Base-by-base conservation (phyloP, 2,113 vertebrate species). In the Elephas maximus region DNA sequence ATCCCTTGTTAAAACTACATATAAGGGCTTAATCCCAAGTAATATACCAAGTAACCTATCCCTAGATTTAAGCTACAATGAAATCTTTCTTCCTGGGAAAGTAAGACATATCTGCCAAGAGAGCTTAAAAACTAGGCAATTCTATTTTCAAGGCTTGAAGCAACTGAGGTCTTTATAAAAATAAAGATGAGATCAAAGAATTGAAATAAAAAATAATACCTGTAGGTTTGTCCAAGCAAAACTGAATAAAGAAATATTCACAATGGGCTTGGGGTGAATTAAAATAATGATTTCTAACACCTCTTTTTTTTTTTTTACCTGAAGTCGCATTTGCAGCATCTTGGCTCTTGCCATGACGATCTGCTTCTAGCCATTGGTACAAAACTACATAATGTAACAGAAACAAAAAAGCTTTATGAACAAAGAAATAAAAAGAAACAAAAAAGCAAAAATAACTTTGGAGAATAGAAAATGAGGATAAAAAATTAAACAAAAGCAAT, bases 351-450 rank as follows among this genome's bases (percentile, higher is more conserved):
- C 99, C 99, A 98, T 99, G 99, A 92, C 99, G 99, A 96, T 99
- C 99, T 98, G 99, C 99, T 99, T 99, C 99, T 96, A 99, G 99
- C 99, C 99, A 99, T 98, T 99, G 99, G 99, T 99, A 99, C 99
- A 99, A 99, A 98, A 99, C 99, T 99, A 99, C 76, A 98, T 97
- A 98, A 98, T 98, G 98, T 97, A 99, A 99, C 96, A 99, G 98
- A 99, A 97, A 99, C 98, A 98, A 98, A 98, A 99, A 97, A 97
- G 95, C 94, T 94, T 96, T 97, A 95, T 99, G 98, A 99, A 98
- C 98, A 99, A 99, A 98, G 88, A 97, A 74, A 98, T 95, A 94
- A 95, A 53, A 97, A 82, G 96, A 11, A 97, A 92, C 94, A 95
- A 91, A 96, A 91, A 81, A 71, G 26, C 69, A 89, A 78, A 95